phyloP scores from a whole-genome alignment of 1,140 invertebrate genomes.

The Pentalonia nigronervosa region DNA sequence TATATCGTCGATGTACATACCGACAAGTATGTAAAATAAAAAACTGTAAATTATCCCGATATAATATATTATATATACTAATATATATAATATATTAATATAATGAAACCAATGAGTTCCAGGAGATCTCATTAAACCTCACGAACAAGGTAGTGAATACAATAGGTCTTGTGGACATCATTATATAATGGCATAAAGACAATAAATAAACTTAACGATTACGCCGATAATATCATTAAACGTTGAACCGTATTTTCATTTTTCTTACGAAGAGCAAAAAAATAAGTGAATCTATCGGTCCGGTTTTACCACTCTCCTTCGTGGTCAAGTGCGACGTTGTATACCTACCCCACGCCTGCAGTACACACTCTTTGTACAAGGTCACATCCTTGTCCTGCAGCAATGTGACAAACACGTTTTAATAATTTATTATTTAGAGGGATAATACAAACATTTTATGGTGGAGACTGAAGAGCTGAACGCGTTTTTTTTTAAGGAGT shows the following conservation, averaged over 20 bases:
- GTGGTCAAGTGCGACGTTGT: too few relatives aligned
- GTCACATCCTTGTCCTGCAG: background rate
- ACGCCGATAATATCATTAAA: background rate
- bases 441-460: background rate
- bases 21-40: background rate
- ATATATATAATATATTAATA: background rate
- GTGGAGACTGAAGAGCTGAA: background rate
- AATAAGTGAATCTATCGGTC: background rate
- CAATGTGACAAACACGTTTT: background rate
- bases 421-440: background rate
- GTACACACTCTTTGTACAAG: background rate
- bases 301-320: constrained; percentile 27
- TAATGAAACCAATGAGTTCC: background rate
- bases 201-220: background rate
- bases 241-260: background rate
- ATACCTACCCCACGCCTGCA: background rate
- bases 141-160: background rate
- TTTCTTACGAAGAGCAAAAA: background rate
- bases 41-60: background rate
- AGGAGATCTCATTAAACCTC: background rate
- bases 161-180: background rate
- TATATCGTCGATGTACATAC: background rate
- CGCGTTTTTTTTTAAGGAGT: background rate
- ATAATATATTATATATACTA: background rate
- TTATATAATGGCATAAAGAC: background rate